Conservation (phyloP, 2,888 invertebrate genomes). For the Leptodirus hochenwartii region DNA sequence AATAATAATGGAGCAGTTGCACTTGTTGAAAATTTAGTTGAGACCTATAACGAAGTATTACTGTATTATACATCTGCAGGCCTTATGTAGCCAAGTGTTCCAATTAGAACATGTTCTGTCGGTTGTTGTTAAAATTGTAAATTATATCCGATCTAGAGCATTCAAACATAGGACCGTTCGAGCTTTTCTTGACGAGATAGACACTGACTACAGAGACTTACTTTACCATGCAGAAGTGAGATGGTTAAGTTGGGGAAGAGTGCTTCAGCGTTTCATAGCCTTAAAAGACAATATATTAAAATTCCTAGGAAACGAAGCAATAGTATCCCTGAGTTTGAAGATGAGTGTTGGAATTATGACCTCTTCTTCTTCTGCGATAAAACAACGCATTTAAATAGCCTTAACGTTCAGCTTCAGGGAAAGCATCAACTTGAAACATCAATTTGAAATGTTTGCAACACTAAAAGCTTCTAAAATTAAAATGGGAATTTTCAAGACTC, state of each 20-base stretch:
- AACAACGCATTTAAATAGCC: conserved; percentile 6
- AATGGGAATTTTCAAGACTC: conserved; percentile 2
- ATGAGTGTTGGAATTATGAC: conserved; percentile 4
- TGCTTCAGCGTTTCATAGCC: conserved; percentile 1
- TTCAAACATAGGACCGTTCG: conserved; percentile 1
- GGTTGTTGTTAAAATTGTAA: too few species aligned
- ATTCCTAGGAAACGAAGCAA: conserved; percentile 4
- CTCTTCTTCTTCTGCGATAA: conserved; percentile 7
- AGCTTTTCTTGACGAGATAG: conserved; percentile 2
- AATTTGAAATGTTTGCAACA: conserved; percentile 2
- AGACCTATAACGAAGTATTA: too few species aligned
- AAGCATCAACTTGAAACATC: neutral
- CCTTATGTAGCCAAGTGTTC: conserved; percentile 1
- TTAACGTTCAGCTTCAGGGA: conserved; percentile 5
- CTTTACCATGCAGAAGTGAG: neutral
- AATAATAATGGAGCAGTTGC: conserved; percentile 3
- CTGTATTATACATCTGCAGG: conserved; percentile 2
- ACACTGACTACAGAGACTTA: conserved; percentile 1
- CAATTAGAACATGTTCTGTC: conserved; percentile 1
- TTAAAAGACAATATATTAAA: conserved; percentile 6
- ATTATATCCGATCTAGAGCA: neutral
- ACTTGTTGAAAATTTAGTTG: conserved; percentile 3
- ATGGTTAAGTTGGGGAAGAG: too few species aligned
- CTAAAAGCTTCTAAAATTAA: too few species aligned
- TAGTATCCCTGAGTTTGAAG: conserved; percentile 3